These are phyloP conservation scores for Dendroctonus valens DNA, from an alignment of 1,140 invertebrate genomes.

Conservation along the genomic window DNA sequence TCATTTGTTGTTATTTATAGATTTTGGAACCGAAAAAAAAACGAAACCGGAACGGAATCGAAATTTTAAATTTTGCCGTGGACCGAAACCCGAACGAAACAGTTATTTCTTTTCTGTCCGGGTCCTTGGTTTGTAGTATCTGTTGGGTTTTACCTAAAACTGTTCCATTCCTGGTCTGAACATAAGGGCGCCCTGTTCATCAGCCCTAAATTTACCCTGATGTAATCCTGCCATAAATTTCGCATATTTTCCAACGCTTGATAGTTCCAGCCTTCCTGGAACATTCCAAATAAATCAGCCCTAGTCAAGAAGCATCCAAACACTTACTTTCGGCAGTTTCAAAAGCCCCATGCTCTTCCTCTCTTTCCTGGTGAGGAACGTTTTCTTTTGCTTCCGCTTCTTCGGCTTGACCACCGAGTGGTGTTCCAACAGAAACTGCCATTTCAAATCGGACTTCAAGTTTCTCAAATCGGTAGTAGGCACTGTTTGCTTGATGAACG, in stretches of 20 bases:
- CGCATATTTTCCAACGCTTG: conserved; percentile 34
- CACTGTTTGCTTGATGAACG: conserved; percentile 33
- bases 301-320: background rate
- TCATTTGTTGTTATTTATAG: background rate
- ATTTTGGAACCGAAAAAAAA: background rate
- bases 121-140: background rate
- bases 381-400: conserved; percentile 36
- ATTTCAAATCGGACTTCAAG: conserved; percentile 30
- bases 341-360: conserved; percentile 40
- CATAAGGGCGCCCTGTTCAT: conserved; percentile 32
- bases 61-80: background rate
- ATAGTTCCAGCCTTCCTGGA: conserved; percentile 42
- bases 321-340: conserved; percentile 40
- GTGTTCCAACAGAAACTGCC: conserved; percentile 37
- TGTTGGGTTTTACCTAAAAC: conserved; percentile 19
- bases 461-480: conserved; percentile 31
- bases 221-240: conserved; percentile 44
- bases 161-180: conserved; percentile 40
- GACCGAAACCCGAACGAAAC: too few relatives aligned
- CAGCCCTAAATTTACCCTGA: conserved; percentile 41
- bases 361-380: conserved; percentile 41
- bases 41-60: background rate
- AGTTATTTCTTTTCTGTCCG: background rate
- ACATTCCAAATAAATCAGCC: background rate
- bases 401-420: conserved; percentile 29